Percentiles rank a stretch among this genome's conserved stretches.
Evolutionary conservation across 2,888 invertebrate species (phyloP).

Genomic region (Pyrocoelia pectoralis): DNA sequence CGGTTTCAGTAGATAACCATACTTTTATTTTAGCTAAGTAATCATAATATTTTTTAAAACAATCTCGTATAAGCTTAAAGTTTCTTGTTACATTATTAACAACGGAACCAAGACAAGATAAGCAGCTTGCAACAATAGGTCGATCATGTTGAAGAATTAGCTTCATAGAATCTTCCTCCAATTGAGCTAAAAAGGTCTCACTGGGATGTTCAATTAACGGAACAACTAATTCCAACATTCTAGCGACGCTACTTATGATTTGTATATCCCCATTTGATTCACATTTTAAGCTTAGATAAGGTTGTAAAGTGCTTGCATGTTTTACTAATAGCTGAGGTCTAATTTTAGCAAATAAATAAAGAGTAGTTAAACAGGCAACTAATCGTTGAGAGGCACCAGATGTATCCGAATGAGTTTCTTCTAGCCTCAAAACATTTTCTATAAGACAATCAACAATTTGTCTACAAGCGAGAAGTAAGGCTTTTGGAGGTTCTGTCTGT

Average conservation of each 20-base stretch:
- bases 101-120: slow-evolving; percentile 94
- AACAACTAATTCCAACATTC: slow-evolving; percentile 90
- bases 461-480: slow-evolving; percentile 86
- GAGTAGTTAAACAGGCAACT: slow-evolving; percentile 92
- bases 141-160: slow-evolving; percentile 86
- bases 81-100: slow-evolving; percentile 96
- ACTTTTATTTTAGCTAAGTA: slow-evolving; percentile 64
- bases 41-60: slow-evolving; percentile 88
- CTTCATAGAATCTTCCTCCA: slow-evolving; percentile 96
- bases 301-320: slow-evolving; percentile 94
- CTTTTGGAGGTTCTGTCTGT: slow-evolving; percentile 84
- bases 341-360: slow-evolving; percentile 96
- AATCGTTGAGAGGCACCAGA: slow-evolving; percentile 82
- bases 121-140: slow-evolving; percentile 88
- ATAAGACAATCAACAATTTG: slow-evolving; percentile 98
- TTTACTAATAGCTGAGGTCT: slow-evolving; percentile 93
- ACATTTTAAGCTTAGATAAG: slow-evolving; percentile 93
- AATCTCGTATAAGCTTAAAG: slow-evolving; percentile 92
- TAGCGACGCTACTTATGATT: slow-evolving; percentile 87
- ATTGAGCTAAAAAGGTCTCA: slow-evolving; percentile 92
- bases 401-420: slow-evolving; percentile 73
- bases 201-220: slow-evolving; percentile 98
- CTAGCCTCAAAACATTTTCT: slow-evolving; percentile 90
- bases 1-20: slow-evolving; percentile 62
- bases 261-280: slow-evolving; percentile 83